phyloP scores from a whole-genome alignment of 2,113 vertebrate genomes.

The Mionectes macconnelli region DNA sequence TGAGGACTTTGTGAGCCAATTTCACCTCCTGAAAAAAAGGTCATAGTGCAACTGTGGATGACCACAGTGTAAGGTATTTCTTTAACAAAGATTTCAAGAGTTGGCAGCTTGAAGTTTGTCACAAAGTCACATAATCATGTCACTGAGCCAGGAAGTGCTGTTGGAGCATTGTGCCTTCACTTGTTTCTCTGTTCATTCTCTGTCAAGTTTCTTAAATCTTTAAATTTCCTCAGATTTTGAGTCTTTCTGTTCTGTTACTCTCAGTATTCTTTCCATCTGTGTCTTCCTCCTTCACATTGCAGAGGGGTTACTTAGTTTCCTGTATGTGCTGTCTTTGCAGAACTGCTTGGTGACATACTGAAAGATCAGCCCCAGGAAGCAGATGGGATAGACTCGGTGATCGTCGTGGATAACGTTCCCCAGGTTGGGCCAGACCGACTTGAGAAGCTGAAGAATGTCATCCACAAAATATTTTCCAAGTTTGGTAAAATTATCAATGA shows the following conservation, averaged over 20 bases:
- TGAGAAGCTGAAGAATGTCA: conserved; percentile 96
- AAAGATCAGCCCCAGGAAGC: conserved; percentile 90
- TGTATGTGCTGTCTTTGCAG: conserved; percentile 19
- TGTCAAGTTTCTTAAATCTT: neutral
- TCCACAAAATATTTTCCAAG: conserved; percentile 98
- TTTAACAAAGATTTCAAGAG: neutral
- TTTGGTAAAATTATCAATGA: conserved; percentile 97
- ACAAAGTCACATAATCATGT: neutral
- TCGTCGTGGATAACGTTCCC: conserved; percentile 95
- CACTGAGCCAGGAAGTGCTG: neutral
- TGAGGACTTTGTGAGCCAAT: neutral
- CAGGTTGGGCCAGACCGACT: conserved; percentile 93
- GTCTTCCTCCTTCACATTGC: neutral
- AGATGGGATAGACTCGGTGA: conserved; percentile 94
- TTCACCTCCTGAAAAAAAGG: neutral
- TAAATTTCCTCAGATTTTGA: neutral
- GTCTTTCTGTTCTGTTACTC: neutral
- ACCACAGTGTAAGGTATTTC: neutral
- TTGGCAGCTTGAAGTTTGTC: neutral
- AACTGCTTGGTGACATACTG: conserved; percentile 86
- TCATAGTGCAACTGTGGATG: neutral
- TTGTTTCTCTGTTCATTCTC: neutral
- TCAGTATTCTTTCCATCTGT: neutral
- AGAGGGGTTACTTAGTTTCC: neutral
- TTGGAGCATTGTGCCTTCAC: neutral